Percentiles rank a stretch among this genome's conserved stretches.
Evolutionary conservation across 2,797 vertebrate genomes (phyloP).

Genomic region (Cuculus canorus): DNA sequence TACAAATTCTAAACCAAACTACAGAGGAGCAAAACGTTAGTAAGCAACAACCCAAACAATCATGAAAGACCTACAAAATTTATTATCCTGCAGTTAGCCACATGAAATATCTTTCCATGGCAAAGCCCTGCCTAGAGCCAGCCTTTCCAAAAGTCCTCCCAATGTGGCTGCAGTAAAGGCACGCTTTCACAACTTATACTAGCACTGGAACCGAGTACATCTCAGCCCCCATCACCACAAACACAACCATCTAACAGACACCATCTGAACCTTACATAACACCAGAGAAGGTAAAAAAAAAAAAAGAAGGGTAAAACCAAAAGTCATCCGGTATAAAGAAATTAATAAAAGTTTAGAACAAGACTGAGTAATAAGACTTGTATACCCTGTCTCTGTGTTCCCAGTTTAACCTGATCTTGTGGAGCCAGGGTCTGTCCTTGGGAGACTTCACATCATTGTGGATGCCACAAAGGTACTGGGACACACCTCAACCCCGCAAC

Average conservation of each 20-base stretch:
- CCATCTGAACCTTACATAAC: background rate
- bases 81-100: background rate
- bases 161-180: rapidly evolving
- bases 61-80: background rate
- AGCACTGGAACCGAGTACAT: background rate
- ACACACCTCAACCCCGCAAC: background rate
- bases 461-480: background rate
- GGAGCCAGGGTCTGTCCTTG: background rate
- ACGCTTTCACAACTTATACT: background rate
- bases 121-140: background rate
- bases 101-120: background rate
- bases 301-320: background rate
- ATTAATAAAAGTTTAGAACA: background rate
- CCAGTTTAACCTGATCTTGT: background rate
- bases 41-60: background rate
- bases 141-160: background rate
- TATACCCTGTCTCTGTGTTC: background rate
- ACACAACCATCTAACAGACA: background rate
- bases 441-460: background rate
- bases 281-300: background rate
- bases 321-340: background rate
- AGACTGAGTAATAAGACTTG: background rate
- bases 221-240: background rate
- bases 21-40: background rate
- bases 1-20: background rate